These are phyloP conservation scores for Eupithecia exiguata DNA, from an alignment of 2,888 invertebrate genomes.

Conservation along the genomic window DNA sequence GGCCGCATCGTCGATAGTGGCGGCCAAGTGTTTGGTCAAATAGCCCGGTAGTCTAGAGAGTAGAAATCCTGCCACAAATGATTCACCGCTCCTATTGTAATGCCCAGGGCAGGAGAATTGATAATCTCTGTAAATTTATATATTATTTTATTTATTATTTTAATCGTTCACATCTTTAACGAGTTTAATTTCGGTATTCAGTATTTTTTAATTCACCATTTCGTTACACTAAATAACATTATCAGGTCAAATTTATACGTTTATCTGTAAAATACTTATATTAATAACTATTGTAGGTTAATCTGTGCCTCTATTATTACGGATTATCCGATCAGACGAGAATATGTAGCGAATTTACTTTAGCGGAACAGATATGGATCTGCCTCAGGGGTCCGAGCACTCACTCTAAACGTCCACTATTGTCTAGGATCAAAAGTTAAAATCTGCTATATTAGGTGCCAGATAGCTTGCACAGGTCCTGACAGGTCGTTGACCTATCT, in stretches of 20 bases:
- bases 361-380: background rate
- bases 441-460: too few species aligned
- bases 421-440: background rate
- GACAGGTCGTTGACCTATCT: too few species aligned
- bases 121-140: conserved; percentile 43
- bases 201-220: too few species aligned
- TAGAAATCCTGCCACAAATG: conserved; percentile 53
- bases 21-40: conserved; percentile 37
- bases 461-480: too few species aligned
- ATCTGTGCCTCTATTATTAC: too few species aligned
- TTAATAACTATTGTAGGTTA: too few species aligned
- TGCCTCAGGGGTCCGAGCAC: background rate
- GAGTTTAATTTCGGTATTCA: too few species aligned
- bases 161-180: background rate
- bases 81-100: conserved; percentile 37
- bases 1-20: conserved; percentile 6
- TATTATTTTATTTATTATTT: too few species aligned
- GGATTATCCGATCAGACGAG: too few species aligned
- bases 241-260: too few species aligned
- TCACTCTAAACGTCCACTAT: background rate
- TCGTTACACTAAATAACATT: too few species aligned
- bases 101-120: conserved; percentile 8
- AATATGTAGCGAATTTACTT: background rate
- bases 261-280: too few species aligned
- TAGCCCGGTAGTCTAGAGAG: conserved; percentile 53